Evolutionary conservation across 1,140 invertebrate genomes (phyloP).

Genomic region (Megathymus violae): DNA sequence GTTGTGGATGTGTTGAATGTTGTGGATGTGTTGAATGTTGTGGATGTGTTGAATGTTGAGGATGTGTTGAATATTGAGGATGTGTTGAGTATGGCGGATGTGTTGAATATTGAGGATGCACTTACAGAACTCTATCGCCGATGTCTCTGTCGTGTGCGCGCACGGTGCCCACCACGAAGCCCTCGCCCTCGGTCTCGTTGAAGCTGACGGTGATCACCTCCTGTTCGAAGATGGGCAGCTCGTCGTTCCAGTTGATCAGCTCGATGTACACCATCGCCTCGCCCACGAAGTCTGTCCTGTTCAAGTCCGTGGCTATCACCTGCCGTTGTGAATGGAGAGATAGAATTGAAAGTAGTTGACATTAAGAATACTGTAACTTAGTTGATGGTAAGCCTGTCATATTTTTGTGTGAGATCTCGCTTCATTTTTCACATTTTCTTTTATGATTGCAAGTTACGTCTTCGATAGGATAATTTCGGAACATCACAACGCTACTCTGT

Average conservation of each 20-base stretch:
- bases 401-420: too few species aligned
- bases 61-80: too few species aligned
- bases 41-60: too few species aligned
- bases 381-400: too few species aligned
- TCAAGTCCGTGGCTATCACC: constrained; percentile 79
- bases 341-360: not conserved
- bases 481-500: too few species aligned
- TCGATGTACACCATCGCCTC: constrained; percentile 74
- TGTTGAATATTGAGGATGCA: not conserved
- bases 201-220: constrained; percentile 58
- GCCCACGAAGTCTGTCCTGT: constrained; percentile 59
- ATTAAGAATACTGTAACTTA: too few species aligned
- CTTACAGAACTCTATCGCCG: constrained; percentile 83
- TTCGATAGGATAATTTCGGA: too few species aligned
- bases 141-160: constrained; percentile 82
- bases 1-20: too few species aligned
- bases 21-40: too few species aligned
- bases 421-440: too few species aligned
- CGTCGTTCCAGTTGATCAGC: constrained; percentile 85
- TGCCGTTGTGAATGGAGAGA: constrained; percentile 37
- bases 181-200: constrained; percentile 77
- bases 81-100: too few species aligned
- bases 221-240: constrained; percentile 81
- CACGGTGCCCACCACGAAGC: constrained; percentile 66
- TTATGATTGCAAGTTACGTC: too few species aligned